phyloP scores from a whole-genome alignment of 1,140 invertebrate species.

The Rhyzopertha dominica region DNA sequence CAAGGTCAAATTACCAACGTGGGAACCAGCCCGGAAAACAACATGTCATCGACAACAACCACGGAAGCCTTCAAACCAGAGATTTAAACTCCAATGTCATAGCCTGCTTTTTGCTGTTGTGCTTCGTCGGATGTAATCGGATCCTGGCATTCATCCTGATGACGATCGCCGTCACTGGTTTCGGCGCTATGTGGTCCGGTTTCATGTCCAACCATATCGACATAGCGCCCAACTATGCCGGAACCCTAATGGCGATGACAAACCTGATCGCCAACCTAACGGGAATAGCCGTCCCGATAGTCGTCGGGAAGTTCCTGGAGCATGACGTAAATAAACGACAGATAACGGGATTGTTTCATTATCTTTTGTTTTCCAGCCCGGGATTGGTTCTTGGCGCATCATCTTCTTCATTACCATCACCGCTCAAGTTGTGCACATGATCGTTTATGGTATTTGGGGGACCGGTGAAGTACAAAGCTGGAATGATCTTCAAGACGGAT shows the following conservation, averaged over 20 bases:
- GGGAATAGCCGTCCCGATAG: constrained; percentile 62
- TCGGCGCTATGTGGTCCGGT: constrained; percentile 68
- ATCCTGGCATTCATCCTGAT: constrained; percentile 55
- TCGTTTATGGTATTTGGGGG: constrained; percentile 69
- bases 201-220: constrained; percentile 62
- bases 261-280: constrained; percentile 66
- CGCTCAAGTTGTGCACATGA: constrained; percentile 61
- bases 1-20: too few relatives aligned
- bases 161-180: constrained; percentile 63
- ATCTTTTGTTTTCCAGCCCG: constrained; percentile 63
- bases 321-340: too few relatives aligned
- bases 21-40: too few relatives aligned
- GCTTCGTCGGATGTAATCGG: too few relatives aligned
- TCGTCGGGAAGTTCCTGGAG: constrained; percentile 54
- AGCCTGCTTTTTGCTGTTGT: too few relatives aligned
- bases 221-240: constrained; percentile 63
- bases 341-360: too few relatives aligned
- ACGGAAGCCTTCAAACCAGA: too few relatives aligned
- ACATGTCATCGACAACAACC: too few relatives aligned
- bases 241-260: constrained; percentile 68
- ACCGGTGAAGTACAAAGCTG: constrained; percentile 75
- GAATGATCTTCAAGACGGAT: constrained; percentile 56
- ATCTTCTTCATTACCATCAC: constrained; percentile 76
- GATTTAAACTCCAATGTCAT: too few relatives aligned
- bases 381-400: constrained; percentile 68